Evolutionary conservation across 2,797 vertebrate species (phyloP).

Genomic region (Anguilla pacifica): DNA sequence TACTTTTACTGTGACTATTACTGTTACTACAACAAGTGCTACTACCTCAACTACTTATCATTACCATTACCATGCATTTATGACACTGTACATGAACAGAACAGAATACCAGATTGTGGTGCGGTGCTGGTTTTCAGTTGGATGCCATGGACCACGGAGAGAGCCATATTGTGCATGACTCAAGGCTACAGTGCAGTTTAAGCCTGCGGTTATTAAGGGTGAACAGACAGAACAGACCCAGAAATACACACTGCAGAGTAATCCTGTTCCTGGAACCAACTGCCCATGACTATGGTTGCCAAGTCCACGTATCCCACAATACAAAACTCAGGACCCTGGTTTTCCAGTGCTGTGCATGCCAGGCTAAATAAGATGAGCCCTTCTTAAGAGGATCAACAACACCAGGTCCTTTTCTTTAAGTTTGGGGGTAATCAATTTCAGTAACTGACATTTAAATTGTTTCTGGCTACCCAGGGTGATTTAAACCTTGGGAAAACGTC

Average conservation of each 20-base stretch:
- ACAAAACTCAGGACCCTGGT: background rate
- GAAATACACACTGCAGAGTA: background rate
- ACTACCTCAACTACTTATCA: too few relatives aligned
- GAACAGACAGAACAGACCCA: background rate
- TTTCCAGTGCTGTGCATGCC: background rate
- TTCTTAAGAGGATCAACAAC: background rate
- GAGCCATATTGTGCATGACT: background rate
- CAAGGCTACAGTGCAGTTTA: background rate
- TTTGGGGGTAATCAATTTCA: background rate
- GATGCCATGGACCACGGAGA: background rate
- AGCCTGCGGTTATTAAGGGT: background rate
- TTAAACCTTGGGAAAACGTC: background rate
- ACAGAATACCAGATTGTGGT: too few relatives aligned
- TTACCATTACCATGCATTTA: too few relatives aligned
- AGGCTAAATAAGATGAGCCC: background rate
- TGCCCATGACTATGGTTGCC: background rate
- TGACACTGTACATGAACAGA: too few relatives aligned
- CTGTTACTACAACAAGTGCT: too few relatives aligned
- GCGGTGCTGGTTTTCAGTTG: too few relatives aligned
- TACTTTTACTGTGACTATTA: too few relatives aligned
- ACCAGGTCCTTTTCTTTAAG: background rate
- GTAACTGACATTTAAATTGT: background rate
- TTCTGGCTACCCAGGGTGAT: background rate
- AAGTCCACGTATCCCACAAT: background rate
- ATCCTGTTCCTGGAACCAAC: slow-evolving; percentile 6